These are phyloP conservation scores for Sphaerodactylus townsendi DNA, from an alignment of 2,113 vertebrate genomes.

Conservation along the genomic window DNA sequence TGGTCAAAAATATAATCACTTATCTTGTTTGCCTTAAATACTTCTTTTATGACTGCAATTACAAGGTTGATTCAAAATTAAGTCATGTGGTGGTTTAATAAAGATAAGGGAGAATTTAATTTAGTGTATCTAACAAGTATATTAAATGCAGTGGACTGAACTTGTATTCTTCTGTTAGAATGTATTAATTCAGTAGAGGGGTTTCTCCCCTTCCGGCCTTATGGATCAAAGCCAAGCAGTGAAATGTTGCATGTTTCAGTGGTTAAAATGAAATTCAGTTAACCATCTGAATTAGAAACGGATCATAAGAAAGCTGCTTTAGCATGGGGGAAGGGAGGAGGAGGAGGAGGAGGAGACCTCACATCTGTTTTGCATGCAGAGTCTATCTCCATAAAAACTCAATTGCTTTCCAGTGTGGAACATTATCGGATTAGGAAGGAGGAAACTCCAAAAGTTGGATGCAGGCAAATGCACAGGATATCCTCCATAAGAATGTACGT, in stretches of 20 bases:
- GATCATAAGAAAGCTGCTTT: slow-evolving; percentile 31
- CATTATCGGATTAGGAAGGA: not conserved
- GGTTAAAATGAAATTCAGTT: slow-evolving; percentile 23
- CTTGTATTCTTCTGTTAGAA: not conserved
- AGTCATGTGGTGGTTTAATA: slow-evolving; percentile 24
- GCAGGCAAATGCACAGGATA: not conserved
- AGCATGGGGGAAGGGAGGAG: slow-evolving; percentile 10
- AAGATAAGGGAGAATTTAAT: slow-evolving; percentile 32
- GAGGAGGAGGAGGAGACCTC: slow-evolving; percentile 12
- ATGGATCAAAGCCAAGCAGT: slow-evolving; percentile 16
- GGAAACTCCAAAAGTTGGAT: not conserved
- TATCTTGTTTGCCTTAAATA: slow-evolving; percentile 35
- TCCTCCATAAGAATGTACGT: not conserved
- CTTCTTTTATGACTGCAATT: slow-evolving; percentile 25
- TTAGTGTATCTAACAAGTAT: not conserved
- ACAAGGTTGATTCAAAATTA: slow-evolving; percentile 22
- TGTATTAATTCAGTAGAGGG: not conserved
- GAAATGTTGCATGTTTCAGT: not conserved
- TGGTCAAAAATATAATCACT: slow-evolving; percentile 26
- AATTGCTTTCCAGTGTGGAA: slow-evolving; percentile 6
- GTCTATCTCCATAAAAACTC: slow-evolving; percentile 1
- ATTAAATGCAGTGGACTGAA: not conserved
- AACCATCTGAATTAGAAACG: slow-evolving; percentile 20
- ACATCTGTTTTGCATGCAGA: slow-evolving; percentile 14
- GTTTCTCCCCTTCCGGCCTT: not conserved